These are phyloP conservation scores for Chrysaora quinquecirrha DNA, from an alignment of 30 jellyfish, hydroid and myxozoan species.

Conservation along the genomic window DNA sequence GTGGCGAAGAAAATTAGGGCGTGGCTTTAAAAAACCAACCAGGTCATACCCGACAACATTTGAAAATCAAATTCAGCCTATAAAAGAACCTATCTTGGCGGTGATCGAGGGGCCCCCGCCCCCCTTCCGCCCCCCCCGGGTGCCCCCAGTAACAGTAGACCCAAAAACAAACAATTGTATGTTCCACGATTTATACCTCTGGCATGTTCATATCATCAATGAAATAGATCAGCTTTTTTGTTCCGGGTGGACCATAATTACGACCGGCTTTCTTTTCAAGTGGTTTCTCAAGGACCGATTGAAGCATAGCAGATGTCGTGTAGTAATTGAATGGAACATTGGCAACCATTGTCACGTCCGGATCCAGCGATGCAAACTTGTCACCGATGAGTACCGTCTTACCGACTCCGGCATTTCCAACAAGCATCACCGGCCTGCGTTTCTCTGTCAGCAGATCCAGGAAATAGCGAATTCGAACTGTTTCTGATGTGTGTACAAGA, in stretches of 20 bases:
- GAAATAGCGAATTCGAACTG: constrained; percentile 92
- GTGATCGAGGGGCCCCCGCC: no score
- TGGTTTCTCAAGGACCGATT: constrained; percentile 95
- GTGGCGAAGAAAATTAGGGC: no score
- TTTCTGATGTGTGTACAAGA: constrained; percentile 96
- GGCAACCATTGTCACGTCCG: constrained; percentile 92
- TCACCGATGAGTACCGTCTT: constrained; percentile 97
- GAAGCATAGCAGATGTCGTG: constrained; percentile 98
- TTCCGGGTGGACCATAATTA: constrained; percentile 98
- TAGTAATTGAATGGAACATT: constrained; percentile 96
- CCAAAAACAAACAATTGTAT: no score
- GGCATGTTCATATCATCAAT: constrained; percentile 99
- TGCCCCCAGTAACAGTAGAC: no score
- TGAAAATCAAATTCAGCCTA: no score
- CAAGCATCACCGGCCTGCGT: constrained; percentile 91
- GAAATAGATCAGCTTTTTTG: constrained; percentile 84
- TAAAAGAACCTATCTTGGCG: no score
- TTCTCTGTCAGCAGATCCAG: constrained; percentile 90
- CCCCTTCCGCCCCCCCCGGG: no score
- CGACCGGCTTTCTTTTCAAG: constrained; percentile 98
- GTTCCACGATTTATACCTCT: no score
- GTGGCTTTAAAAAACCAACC: no score
- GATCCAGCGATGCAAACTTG: constrained; percentile 95
- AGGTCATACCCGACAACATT: no score
- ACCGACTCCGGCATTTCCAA: constrained; percentile 99